These are phyloP conservation scores for Drosophila nigrodunni DNA, from an alignment of 1,140 invertebrate genomes.

Conservation along the genomic window DNA sequence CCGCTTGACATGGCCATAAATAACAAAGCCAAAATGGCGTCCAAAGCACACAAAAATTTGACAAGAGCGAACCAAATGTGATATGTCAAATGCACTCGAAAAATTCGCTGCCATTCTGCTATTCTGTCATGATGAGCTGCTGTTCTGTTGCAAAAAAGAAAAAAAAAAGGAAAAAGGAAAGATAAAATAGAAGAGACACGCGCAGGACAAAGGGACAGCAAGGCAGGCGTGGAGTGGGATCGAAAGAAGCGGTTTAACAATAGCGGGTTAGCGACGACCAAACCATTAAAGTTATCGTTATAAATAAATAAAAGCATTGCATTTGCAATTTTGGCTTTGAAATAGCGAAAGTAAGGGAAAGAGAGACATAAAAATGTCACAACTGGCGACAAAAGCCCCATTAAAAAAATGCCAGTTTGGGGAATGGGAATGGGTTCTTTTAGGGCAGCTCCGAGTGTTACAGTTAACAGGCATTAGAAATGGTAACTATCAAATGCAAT, in stretches of 20 bases:
- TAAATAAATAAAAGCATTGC: slow-evolving; percentile 40
- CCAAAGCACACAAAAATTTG: slow-evolving; percentile 67
- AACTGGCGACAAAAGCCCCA: slow-evolving; percentile 33
- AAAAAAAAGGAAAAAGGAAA: not conserved
- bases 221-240: not conserved
- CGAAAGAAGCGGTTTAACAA: not conserved
- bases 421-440: not conserved
- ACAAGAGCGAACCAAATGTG: slow-evolving; percentile 66
- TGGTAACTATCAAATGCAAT: not conserved
- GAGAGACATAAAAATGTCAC: slow-evolving; percentile 34
- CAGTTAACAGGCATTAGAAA: not conserved
- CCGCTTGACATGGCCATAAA: slow-evolving; percentile 78
- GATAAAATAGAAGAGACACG: no score
- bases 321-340: slow-evolving; percentile 11
- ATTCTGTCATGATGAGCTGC: slow-evolving; percentile 15
- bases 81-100: slow-evolving; percentile 77
- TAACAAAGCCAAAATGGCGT: slow-evolving; percentile 80
- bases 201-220: no score
- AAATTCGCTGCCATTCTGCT: slow-evolving; percentile 10
- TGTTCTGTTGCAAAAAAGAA: not conserved
- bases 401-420: slow-evolving; percentile 20
- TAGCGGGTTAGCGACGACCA: slow-evolving; percentile 1
- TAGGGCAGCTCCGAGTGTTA: not conserved
- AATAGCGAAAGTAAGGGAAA: not conserved
- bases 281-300: slow-evolving; percentile 19